Percentiles rank a stretch among this genome's conserved stretches.
These are phyloP conservation scores for Sebastes vulpes DNA, from an alignment of 2,797 vertebrate species.

Conservation along the genomic window DNA sequence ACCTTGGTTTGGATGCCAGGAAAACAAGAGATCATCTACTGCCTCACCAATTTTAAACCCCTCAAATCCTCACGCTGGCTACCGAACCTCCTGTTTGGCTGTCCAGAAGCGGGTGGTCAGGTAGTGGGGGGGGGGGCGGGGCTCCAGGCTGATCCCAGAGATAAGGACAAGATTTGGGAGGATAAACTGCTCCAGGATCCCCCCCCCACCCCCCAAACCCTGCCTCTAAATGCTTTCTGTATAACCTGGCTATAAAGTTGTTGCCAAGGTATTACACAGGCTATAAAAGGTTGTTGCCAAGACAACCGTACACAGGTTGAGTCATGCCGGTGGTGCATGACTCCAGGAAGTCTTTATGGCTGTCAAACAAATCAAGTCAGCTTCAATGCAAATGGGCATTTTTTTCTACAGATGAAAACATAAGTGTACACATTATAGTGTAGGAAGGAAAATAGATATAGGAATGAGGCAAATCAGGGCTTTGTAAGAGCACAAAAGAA, in stretches of 20 bases:
- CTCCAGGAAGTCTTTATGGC: background rate
- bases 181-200: slow-evolving; percentile 18
- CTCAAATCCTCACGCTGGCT: slow-evolving; percentile 38
- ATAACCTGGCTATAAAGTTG: slow-evolving; percentile 29
- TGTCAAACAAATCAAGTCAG: background rate
- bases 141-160: slow-evolving; percentile 24
- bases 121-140: background rate
- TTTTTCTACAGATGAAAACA: background rate
- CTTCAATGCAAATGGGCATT: background rate
- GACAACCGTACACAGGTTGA: slow-evolving; percentile 66
- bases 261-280: slow-evolving; percentile 26
- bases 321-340: background rate
- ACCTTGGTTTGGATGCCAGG: slow-evolving; percentile 49
- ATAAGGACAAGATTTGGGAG: slow-evolving; percentile 24
- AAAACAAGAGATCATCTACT: slow-evolving; percentile 49
- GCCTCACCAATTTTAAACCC: slow-evolving; percentile 39
- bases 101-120: background rate
- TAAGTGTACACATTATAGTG: background rate
- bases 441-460: too few species aligned
- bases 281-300: slow-evolving; percentile 72
- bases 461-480: too few species aligned
- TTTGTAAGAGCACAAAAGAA: too few species aligned
- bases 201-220: background rate
- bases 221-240: background rate
- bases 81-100: slow-evolving; percentile 19